Base-by-base conservation (phyloP, 2,888 invertebrate genomes). In the Thumatha senex region DNA sequence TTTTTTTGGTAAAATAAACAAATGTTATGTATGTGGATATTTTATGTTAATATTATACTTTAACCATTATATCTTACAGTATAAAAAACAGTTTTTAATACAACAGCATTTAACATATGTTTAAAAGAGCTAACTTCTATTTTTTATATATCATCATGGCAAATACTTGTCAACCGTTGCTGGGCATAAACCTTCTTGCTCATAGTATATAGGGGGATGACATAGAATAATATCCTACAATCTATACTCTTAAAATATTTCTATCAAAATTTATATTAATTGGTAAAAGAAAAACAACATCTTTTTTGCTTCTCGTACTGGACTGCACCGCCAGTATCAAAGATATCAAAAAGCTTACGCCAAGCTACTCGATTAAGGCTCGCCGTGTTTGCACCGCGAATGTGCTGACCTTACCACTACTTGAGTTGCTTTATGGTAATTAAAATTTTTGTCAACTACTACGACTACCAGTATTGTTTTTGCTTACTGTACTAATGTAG, bases 281-380 rank as follows among this genome's bases (percentile, higher is more conserved):
- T 24, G 2, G 18, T 24, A 24, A 2, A 24, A 2, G 5, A 24
- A 24, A 4, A 4, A 24, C n/a, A n/a, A n/a, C n/a, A 24, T 10
- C 18, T 64, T 53, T 69, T 78, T 42, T 81, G 79, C 73, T 13
- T 47, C 65, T 77, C 40, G 35, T 78, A 76, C 73, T 2, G 33
- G 42, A 48, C 63, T 71, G 63, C 67, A 58, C 59, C 63, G 38
- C 70, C 63, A 69, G 78, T 81, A 82, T 83, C 80, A 78, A 76
- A 76, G 79, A 80, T 79, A 82, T 82, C 79, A 80, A 82, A 82
- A 82, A 80, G 83, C 82, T 82, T 80, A 79, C 78, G 66, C 66
- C 70, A 72, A 24, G 78, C 76, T 71, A 73, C 76, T 77, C 81
- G 80, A 82, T 83, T 81, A 83, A 78, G 70, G 74, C 67, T 66